These are phyloP conservation scores for Trissonchulus latispiculum DNA, from an alignment of 2,888 invertebrate species.

Conservation along the genomic window DNA sequence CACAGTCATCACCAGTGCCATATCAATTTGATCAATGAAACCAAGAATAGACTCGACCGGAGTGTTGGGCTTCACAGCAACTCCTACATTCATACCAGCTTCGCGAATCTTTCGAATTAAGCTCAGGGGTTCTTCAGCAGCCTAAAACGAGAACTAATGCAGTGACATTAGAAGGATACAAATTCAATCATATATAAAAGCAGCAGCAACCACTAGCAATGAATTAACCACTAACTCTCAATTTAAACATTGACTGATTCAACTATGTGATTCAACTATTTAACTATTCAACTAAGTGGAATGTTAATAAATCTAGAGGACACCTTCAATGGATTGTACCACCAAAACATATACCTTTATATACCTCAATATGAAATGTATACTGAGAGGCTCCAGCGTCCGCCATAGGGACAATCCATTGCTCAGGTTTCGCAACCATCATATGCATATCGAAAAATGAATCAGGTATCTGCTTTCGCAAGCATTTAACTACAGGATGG, in stretches of 20 bases:
- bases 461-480: slow-evolving; percentile 62
- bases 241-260: no score
- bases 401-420: slow-evolving; percentile 93
- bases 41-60: slow-evolving; percentile 64
- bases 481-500: slow-evolving; percentile 86
- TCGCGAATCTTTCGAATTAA: slow-evolving; percentile 79
- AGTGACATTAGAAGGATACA: no score
- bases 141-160: no score
- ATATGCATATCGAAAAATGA: slow-evolving; percentile 96
- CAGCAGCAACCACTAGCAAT: no score
- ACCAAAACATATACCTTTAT: no score
- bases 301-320: no score
- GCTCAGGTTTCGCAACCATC: slow-evolving; percentile 90
- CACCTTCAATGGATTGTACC: no score
- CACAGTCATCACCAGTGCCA: slow-evolving; percentile 94
- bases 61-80: slow-evolving; percentile 89
- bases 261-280: no score
- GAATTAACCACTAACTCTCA: no score
- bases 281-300: no score
- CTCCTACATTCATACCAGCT: slow-evolving; percentile 85
- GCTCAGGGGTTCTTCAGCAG: slow-evolving; percentile 56
- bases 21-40: slow-evolving; percentile 63
- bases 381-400: slow-evolving; percentile 93
- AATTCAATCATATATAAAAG: no score
- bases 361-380: slow-evolving; percentile 80